Percentiles rank a stretch among this genome's conserved stretches.
Conservation (phyloP, 2,113 vertebrate species). For the Macroglossus sobrinus region DNA sequence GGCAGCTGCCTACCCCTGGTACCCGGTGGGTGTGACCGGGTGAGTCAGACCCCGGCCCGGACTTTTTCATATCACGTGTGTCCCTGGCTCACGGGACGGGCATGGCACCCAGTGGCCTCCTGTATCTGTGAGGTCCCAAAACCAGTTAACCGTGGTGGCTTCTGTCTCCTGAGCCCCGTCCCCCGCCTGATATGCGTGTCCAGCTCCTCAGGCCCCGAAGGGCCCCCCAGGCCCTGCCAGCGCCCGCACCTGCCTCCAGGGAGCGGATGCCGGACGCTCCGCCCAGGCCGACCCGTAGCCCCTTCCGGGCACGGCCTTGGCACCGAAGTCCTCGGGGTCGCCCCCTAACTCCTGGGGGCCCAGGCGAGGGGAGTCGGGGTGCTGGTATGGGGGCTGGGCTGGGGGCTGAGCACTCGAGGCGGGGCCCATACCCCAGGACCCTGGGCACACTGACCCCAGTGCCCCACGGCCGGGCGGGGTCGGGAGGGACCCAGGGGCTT, state of each 20-base stretch:
- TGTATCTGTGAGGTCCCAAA: no score
- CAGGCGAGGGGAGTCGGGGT: not conserved
- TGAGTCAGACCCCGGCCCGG: no score
- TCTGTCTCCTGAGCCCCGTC: not conserved
- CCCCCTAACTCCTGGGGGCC: not conserved
- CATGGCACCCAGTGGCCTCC: no score
- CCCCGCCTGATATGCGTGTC: accelerated
- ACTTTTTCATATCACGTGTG: no score
- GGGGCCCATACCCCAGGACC: not conserved
- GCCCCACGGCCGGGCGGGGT: no score
- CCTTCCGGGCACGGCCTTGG: not conserved
- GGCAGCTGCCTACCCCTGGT: no score
- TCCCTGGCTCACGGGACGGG: no score
- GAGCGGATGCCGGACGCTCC: not conserved
- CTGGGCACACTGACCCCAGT: not conserved
- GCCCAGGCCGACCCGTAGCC: not conserved
- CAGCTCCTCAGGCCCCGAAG: not conserved
- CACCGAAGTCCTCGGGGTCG: not conserved
- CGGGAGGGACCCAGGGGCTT: no score
- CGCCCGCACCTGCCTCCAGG: not conserved
- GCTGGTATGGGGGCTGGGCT: accelerated
- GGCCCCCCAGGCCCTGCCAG: not conserved
- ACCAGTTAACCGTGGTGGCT: no score
- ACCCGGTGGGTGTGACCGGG: no score
- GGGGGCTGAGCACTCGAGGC: not conserved